Conservation (phyloP, 2,888 invertebrate species). For the Aromia moschata region DNA sequence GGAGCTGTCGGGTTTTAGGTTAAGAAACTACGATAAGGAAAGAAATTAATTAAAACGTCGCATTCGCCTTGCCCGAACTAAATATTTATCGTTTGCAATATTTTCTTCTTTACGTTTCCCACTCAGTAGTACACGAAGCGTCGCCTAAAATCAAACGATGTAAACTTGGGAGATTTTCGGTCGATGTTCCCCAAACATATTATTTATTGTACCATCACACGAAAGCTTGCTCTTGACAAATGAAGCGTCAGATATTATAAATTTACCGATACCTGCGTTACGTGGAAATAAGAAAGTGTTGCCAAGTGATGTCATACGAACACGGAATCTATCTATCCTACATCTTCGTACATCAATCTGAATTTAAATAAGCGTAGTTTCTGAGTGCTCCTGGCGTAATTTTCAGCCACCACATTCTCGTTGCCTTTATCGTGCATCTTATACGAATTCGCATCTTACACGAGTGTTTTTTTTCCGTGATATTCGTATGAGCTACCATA, state of each 20-base stretch:
- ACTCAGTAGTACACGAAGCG: slow-evolving; percentile 20
- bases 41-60: slow-evolving; percentile 54
- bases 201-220: slow-evolving; percentile 16
- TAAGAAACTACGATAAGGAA: slow-evolving; percentile 52
- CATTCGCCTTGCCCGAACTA: slow-evolving; percentile 45
- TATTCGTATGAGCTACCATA: no score
- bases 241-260: slow-evolving; percentile 1
- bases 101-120: slow-evolving; percentile 37
- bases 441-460: no score
- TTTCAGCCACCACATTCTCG: no score
- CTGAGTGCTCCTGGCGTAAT: no score
- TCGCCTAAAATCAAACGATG: slow-evolving; percentile 26
- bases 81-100: slow-evolving; percentile 49
- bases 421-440: no score
- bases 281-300: not conserved
- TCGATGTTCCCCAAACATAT: not conserved
- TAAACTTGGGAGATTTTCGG: slow-evolving; percentile 3
- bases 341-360: no score
- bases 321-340: no score
- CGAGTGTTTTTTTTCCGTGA: no score
- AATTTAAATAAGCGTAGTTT: no score
- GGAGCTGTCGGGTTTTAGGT: slow-evolving; percentile 47
- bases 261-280: not conserved
- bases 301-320: not conserved
- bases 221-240: slow-evolving; percentile 1